These are phyloP conservation scores for Yponomeuta malinellus DNA, from an alignment of 2,888 invertebrate species.

Conservation along the genomic window DNA sequence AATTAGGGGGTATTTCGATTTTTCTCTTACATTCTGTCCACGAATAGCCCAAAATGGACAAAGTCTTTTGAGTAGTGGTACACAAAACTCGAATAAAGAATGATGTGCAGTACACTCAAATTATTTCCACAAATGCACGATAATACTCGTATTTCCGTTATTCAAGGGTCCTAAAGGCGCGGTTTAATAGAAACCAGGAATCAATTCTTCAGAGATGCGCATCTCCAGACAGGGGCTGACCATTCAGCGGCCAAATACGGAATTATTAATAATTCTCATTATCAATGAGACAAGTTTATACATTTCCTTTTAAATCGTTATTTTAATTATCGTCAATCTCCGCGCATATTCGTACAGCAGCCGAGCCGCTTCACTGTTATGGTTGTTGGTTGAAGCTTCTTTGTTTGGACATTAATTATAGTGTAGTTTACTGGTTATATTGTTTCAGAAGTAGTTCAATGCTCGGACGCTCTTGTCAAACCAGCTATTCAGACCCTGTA, in stretches of 20 bases:
- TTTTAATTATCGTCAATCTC: neutral
- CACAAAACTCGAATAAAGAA: too few species aligned
- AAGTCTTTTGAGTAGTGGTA: too few species aligned
- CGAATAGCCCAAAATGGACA: too few species aligned
- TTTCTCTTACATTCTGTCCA: too few species aligned
- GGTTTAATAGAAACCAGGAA: neutral
- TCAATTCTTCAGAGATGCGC: neutral
- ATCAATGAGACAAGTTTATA: slow-evolving; percentile 3
- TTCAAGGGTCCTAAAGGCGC: neutral
- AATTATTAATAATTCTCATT: slow-evolving; percentile 1
- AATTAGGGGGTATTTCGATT: too few species aligned
- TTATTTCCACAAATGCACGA: too few species aligned
- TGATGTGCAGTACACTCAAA: too few species aligned
- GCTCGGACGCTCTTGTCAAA: too few species aligned
- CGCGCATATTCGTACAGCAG: neutral
- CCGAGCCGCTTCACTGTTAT: neutral
- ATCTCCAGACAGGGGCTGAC: neutral
- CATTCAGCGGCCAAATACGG: neutral
- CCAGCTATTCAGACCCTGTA: too few species aligned
- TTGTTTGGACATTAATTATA: neutral
- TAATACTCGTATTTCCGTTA: neutral
- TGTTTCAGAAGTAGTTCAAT: neutral
- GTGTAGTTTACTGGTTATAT: neutral
- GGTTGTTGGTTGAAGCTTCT: neutral
- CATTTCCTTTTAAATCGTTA: neutral